Conservation (phyloP, 2,797 vertebrate genomes). For the Phalloptychus januarius region DNA sequence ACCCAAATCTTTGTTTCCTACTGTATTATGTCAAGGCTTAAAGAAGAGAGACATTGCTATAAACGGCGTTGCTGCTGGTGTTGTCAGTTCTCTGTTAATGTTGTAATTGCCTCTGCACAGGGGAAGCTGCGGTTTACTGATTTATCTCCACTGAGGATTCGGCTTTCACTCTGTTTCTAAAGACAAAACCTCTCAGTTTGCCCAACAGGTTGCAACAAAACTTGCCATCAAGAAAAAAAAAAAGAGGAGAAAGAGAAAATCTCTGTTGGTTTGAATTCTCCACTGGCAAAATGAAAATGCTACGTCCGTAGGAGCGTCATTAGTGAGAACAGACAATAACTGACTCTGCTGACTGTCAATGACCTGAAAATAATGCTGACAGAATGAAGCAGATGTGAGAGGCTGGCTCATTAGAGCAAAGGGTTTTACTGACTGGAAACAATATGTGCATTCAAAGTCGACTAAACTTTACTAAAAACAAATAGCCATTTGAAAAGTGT, state of each 20-base stretch:
- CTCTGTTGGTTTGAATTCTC: constrained; percentile 23
- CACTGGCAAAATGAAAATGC: constrained; percentile 20
- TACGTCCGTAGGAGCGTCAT: constrained; percentile 6
- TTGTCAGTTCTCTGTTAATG: background rate
- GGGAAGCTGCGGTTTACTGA: background rate
- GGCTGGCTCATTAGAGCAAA: background rate
- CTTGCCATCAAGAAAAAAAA: background rate
- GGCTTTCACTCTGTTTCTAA: background rate
- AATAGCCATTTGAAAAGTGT: background rate
- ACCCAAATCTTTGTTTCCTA: background rate
- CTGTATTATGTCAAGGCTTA: background rate
- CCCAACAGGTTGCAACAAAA: constrained; percentile 8
- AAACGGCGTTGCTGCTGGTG: background rate
- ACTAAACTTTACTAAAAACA: background rate
- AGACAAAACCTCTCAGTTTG: constrained; percentile 10
- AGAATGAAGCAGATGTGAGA: constrained; percentile 10
- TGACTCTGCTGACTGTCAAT: background rate
- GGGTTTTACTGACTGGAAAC: background rate
- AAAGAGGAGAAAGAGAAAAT: background rate
- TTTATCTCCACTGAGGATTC: constrained; percentile 5
- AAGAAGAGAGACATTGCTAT: background rate
- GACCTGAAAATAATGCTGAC: constrained; percentile 5
- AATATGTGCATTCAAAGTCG: background rate
- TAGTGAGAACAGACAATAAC: constrained; percentile 3
- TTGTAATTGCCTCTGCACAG: constrained; percentile 8